Evolutionary conservation across 2,888 invertebrate genomes (phyloP).

Genomic region (Cephus nigrinus): DNA sequence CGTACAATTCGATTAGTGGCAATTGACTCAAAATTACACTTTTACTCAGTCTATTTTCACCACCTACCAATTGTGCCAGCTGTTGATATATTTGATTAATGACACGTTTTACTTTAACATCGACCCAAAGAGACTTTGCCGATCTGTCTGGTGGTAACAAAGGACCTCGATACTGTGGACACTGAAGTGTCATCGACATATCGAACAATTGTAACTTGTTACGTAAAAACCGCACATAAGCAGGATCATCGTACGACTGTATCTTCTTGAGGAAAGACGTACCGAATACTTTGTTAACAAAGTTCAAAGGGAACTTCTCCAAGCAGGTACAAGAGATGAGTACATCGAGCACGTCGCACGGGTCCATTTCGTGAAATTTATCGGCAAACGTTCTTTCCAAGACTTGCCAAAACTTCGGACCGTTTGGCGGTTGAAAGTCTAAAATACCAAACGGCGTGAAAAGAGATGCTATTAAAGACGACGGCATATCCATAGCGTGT

Average conservation of each 20-base stretch:
- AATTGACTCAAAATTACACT: conserved; percentile 70
- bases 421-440: conserved; percentile 69
- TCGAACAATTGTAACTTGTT: conserved; percentile 73
- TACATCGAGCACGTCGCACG: conserved; percentile 72
- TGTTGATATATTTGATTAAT: conserved; percentile 66
- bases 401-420: conserved; percentile 70
- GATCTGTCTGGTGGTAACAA: conserved; percentile 70
- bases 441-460: conserved; percentile 74
- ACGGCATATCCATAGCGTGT: conserved; percentile 67
- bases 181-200: conserved; percentile 74
- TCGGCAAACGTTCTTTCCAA: conserved; percentile 70
- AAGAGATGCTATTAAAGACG: conserved; percentile 70
- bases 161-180: conserved; percentile 71
- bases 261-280: conserved; percentile 73
- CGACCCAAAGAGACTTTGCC: conserved; percentile 68
- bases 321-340: conserved; percentile 75
- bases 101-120: conserved; percentile 69
- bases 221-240: conserved; percentile 60
- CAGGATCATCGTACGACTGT: conserved; percentile 61
- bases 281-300: conserved; percentile 72
- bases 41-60: conserved; percentile 67
- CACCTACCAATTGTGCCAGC: conserved; percentile 67
- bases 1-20: conserved; percentile 71
- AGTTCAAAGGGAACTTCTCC: conserved; percentile 72
- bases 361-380: conserved; percentile 71